Base-by-base conservation (phyloP, 2,888 invertebrate genomes). In the Chalcis sispes region DNA sequence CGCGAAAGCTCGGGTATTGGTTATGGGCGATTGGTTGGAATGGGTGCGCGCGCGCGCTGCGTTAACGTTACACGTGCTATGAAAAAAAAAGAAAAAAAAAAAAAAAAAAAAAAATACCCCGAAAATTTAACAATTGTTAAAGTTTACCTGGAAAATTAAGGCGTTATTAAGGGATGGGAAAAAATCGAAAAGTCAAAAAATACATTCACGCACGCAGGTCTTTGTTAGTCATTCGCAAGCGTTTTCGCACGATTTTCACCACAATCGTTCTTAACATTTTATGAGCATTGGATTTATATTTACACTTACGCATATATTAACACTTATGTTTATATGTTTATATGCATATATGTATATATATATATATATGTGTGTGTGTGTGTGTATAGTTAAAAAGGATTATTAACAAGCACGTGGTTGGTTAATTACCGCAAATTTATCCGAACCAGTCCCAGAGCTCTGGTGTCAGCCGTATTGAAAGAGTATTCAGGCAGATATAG, bases 391-490 rank as follows among this genome's bases (percentile, higher is more conserved):
- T 25, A 54, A 27, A 56, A 32, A 66, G 18, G 18, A 54, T 3
- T 2, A 15, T 48, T 20, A 32, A 58, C 13, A 72, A 75, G 73
- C 77, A 72, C 58, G 54, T 74, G 56, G 76, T 74, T 80, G 81
- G 80, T 82, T 85, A 85, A 85, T 88, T 88, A 87, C 87, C 87
- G 88, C 87, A 85, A 88, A 87, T 84, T 88, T 88, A 81, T 88
- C 88, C 80, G 83, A 83, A 79, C 83, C 79, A 82, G 74, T 85
- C 80, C 85, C 85, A 81, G 83, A 52, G 40, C 46, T 74, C 73
- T 74, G 73, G n/a, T 32, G 48, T 23, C 27, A 54, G 54, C 5
- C 13, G 15, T 13, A 13, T 13, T 42, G 2, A 13, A 8, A 42
- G 7, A 13, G 15, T 42, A 13, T 48, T 18, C 20, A n/a, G 36